A percentile compares a stretch with the other conserved stretches of the same genome.
Evolutionary conservation across 2,797 vertebrate genomes (phyloP).

Genomic region (Rhynchotus rufescens): DNA sequence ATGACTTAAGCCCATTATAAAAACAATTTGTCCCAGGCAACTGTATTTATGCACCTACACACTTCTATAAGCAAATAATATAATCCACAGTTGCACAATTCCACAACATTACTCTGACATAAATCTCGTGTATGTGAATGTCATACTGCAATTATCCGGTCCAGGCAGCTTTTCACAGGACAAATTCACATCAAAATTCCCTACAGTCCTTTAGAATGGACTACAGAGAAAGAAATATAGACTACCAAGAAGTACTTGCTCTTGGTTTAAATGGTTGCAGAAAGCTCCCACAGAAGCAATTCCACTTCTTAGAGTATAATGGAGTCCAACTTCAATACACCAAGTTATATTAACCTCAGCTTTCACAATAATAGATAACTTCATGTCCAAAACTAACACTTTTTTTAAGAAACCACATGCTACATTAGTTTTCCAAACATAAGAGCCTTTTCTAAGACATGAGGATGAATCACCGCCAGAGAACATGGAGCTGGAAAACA

Average conservation of each 20-base stretch:
- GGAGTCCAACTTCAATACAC: not conserved
- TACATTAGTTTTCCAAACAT: not conserved
- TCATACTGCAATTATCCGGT: not conserved
- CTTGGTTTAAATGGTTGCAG: not conserved
- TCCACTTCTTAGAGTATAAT: not conserved
- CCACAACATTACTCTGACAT: fast-evolving
- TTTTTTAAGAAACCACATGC: not conserved
- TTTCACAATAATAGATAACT: not conserved
- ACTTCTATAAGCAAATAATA: not conserved
- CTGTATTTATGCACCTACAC: not conserved
- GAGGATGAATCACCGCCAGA: not conserved
- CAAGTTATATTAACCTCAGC: not conserved
- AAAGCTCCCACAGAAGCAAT: not conserved
- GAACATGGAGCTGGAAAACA: not conserved
- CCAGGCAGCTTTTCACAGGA: not conserved
- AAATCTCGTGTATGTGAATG: not conserved
- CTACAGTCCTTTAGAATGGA: not conserved
- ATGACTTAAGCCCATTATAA: not conserved
- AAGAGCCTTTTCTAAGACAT: not conserved
- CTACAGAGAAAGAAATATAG: not conserved
- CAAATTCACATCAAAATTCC: not conserved
- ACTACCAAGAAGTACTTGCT: constrained; percentile 1
- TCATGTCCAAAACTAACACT: not conserved
- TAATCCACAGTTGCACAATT: not conserved
- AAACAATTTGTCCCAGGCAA: not conserved